Evolutionary conservation across 2,797 vertebrate genomes (phyloP).

Genomic region (Falco cherrug): DNA sequence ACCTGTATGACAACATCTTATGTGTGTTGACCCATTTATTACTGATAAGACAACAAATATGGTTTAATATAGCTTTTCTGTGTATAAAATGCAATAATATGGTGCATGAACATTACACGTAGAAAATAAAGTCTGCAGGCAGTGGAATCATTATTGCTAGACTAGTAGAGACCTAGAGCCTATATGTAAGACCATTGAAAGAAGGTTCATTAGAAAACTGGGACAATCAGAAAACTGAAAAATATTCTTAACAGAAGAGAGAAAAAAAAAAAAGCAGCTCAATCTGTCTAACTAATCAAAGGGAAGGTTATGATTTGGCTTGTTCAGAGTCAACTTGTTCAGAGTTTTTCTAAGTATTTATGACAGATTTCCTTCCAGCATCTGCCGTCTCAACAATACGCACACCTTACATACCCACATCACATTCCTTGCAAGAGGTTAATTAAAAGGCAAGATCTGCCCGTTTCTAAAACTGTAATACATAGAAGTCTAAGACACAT

Average conservation of each 20-base stretch:
- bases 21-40: background rate
- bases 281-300: background rate
- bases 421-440: background rate
- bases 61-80: background rate
- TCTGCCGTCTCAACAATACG: background rate
- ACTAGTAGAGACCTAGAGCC: background rate
- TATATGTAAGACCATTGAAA: background rate
- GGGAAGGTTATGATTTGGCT: background rate
- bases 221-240: background rate
- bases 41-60: background rate
- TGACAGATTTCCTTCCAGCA: background rate
- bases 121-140: background rate
- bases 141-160: background rate
- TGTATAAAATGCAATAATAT: background rate
- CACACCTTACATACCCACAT: rapidly evolving
- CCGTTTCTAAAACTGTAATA: background rate
- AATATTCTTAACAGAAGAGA: background rate
- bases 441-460: background rate
- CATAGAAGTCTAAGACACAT: rapidly evolving
- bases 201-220: background rate
- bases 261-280: background rate
- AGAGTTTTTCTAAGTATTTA: background rate
- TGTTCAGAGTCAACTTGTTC: background rate
- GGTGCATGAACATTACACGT: background rate
- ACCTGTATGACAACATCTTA: background rate